Evolutionary conservation across 2,113 vertebrate species (phyloP), one percentile per base, ranked within the genome.

Genomic region (Eulemur rufifrons): DNA sequence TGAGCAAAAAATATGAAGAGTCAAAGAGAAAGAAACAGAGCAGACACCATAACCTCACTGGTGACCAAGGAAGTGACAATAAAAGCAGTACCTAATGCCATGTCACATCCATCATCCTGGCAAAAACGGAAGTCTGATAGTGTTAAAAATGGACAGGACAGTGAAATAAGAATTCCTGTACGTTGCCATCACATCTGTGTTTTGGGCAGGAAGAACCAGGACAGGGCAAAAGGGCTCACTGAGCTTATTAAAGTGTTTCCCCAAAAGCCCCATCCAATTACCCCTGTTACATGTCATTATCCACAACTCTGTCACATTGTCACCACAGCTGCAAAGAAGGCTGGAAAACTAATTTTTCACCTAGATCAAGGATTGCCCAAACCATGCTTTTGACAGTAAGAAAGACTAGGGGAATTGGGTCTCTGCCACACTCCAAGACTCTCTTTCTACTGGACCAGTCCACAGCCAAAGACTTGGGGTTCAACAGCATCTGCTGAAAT

Each of bases 71-170:
- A 45, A n/a, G 17, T 10, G 29, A 42, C 39, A n/a, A 50, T 6
- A 5, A 13, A 61, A 83, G 21, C 54, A 52, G 20, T 32, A 3
- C 25, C 20, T 4, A 8, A 59, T 21, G 50, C 47, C 37, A 23
- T 0, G 27, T 10, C 29, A 6, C 32, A 8, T 20, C 39, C 42
- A 6, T 14, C 66, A 10, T 29, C 20, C 20, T 21, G 34, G 54
- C 69, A 14, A 32, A 8, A 27, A 39, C 23, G 3, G 20, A 23
- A 34, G 52, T 25, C 21, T 15, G 12, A 25, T 0, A 5, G 66
- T 10, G 15, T 21, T 45, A 4, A 27, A 13, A 0, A 27, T 3
- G 15, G 20, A 9, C 52, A 17, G 1, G 0, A 8, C 1, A 8
- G 37, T 21, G 32, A 3, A 61, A 6, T 9, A 54, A 34, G 17